These are phyloP conservation scores for Rhinichthys osculus DNA, from an alignment of 2,797 vertebrate genomes.

Conservation along the genomic window DNA sequence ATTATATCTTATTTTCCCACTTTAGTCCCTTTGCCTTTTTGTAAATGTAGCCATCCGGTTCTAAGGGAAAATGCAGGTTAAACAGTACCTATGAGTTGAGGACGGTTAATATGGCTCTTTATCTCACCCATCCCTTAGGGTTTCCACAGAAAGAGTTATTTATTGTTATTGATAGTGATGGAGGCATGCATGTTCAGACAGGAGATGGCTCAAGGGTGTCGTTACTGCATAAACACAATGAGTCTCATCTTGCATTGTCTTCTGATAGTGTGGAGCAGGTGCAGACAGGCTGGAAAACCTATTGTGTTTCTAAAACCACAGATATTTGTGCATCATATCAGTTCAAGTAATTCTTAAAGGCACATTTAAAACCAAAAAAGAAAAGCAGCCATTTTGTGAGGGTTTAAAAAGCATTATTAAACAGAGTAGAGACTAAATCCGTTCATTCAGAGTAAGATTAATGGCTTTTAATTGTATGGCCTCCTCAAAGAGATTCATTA, in stretches of 20 bases:
- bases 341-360: background rate
- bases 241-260: constrained; percentile 62
- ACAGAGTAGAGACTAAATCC: background rate
- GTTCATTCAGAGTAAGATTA: background rate
- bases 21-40: constrained; percentile 34
- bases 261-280: constrained; percentile 47
- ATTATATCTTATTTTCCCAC: background rate
- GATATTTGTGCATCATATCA: background rate
- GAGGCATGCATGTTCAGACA: constrained; percentile 58
- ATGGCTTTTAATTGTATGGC: background rate
- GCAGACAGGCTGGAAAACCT: constrained; percentile 23
- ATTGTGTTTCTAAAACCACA: constrained; percentile 31
- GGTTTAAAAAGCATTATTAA: background rate
- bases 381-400: constrained; percentile 7
- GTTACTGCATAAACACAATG: constrained; percentile 61
- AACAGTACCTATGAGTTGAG: background rate
- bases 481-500: background rate
- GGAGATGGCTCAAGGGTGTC: constrained; percentile 57
- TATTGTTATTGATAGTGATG: constrained; percentile 60
- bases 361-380: background rate
- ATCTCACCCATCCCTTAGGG: constrained; percentile 49
- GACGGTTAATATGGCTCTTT: constrained; percentile 40
- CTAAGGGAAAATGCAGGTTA: constrained; percentile 39
- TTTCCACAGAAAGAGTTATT: constrained; percentile 65
- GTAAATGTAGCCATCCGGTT: constrained; percentile 57